Evolutionary conservation across 2,888 invertebrate genomes (phyloP), one percentile per base, ranked within the genome.

Genomic region (Dasypolia templi): DNA sequence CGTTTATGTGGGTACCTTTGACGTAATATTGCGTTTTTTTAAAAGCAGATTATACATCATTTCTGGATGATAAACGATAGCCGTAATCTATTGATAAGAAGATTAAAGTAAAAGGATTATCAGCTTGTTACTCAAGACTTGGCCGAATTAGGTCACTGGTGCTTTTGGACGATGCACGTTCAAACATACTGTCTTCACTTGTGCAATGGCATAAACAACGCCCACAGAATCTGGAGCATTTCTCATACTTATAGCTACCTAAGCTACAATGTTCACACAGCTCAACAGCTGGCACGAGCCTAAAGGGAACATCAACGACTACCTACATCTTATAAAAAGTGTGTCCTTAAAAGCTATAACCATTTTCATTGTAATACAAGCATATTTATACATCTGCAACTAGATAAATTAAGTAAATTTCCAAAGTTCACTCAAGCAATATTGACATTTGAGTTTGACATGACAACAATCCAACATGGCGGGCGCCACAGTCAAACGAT

Each of bases 131-230:
- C 73, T 51, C 64, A 77, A 67, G 65, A 64, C 35, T 65, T 19
- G 46, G 29, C 2, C 11, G 46, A 82, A 79, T 59, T 82, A 59
- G 82, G 81, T 79, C 82, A 74, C 19, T 49, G 67, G 56, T 64
- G 55, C 71, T 68, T n/a, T 66, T 32, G 46, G 68, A 7, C 55
- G 70, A 67, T 72, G 65, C 66, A 53, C 70, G 73, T 49, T 62
- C 64, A 68, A 81, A 73, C 61, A 69, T 5, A 56, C 65, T 66
- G 49, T 69, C 72, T 67, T 75, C 55, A 56, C 77, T 82, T 75
- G 55, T 72, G 66, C 66, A 79, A 79, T 56, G 39, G 49, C 17
- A 51, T 82, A 79, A 75, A 82, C 82, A 82, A 56, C 51, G 58
- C 55, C 26, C 65, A 72, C 59, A 14, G 44, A 81, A 75, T 69